phyloP scores from a whole-genome alignment of 2,888 invertebrate genomes.

The Patella caerulea region DNA sequence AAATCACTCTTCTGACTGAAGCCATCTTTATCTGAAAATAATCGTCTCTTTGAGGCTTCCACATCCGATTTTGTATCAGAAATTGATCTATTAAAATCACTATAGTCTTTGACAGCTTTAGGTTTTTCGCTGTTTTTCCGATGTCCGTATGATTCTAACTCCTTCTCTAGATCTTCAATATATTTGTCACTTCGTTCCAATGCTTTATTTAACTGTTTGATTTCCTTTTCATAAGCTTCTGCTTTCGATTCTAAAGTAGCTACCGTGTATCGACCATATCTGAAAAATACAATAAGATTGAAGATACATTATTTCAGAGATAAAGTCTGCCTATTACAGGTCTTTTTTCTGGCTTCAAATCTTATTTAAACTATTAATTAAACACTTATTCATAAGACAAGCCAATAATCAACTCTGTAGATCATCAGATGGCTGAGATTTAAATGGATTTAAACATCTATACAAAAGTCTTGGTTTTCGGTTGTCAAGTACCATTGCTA shows the following conservation, averaged over 20 bases:
- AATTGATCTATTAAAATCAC: slow-evolving; percentile 4
- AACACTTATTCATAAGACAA: too few species aligned
- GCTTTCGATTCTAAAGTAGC: slow-evolving; percentile 65
- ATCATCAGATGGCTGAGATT: too few species aligned
- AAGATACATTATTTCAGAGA: too few species aligned
- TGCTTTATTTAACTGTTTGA: slow-evolving; percentile 62
- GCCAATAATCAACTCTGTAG: too few species aligned
- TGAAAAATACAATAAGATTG: slow-evolving; percentile 36
- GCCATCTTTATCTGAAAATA: not conserved
- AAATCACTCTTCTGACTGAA: not conserved
- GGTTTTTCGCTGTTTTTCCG: not conserved
- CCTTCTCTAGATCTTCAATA: slow-evolving; percentile 63
- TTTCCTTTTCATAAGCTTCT: slow-evolving; percentile 63
- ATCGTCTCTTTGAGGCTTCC: not conserved
- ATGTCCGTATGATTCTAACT: slow-evolving; percentile 34
- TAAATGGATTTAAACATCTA: too few species aligned
- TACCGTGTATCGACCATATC: slow-evolving; percentile 66
- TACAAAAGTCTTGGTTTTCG: too few species aligned
- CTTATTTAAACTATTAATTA: too few species aligned
- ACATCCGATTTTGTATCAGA: not conserved
- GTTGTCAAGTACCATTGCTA: too few species aligned
- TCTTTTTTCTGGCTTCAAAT: too few species aligned
- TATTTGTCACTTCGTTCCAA: slow-evolving; percentile 66
- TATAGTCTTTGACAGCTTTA: not conserved
- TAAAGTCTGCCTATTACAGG: too few species aligned